phyloP scores from a whole-genome alignment of 2,888 invertebrate species.

The Diloba caeruleocephala region DNA sequence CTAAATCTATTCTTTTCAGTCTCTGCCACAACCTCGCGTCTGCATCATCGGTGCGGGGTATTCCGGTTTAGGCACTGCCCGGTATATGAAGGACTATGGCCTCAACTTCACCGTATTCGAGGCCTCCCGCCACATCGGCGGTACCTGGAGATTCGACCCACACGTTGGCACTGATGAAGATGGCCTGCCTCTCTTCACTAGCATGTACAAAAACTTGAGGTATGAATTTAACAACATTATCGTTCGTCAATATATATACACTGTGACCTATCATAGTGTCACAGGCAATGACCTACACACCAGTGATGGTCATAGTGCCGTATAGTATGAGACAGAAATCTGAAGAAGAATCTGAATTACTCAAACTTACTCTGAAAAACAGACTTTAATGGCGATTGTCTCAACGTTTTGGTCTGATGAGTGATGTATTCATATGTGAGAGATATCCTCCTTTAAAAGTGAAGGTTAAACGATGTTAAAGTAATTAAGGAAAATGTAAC shows the following conservation, averaged over 20 bases:
- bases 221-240: constrained; percentile 39
- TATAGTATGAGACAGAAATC: too few species aligned
- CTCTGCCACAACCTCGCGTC: constrained; percentile 52
- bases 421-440: constrained; percentile 3
- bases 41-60: constrained; percentile 94
- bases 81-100: constrained; percentile 88
- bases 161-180: constrained; percentile 90
- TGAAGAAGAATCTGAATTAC: too few species aligned
- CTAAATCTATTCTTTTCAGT: constrained; percentile 55
- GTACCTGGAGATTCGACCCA: constrained; percentile 94
- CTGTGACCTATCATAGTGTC: too few species aligned
- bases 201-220: constrained; percentile 94
- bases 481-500: neutral
- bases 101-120: constrained; percentile 91
- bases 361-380: too few species aligned
- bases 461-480: constrained; percentile 3
- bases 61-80: constrained; percentile 91
- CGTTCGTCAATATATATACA: too few species aligned
- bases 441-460: constrained; percentile 2
- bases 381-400: too few species aligned
- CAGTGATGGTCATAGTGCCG: too few species aligned
- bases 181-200: constrained; percentile 92
- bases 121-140: constrained; percentile 91
- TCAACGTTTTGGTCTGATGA: too few species aligned
- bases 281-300: too few species aligned